These are phyloP conservation scores for Liasis olivaceus DNA, from an alignment of 2,797 vertebrate genomes.

Conservation along the genomic window DNA sequence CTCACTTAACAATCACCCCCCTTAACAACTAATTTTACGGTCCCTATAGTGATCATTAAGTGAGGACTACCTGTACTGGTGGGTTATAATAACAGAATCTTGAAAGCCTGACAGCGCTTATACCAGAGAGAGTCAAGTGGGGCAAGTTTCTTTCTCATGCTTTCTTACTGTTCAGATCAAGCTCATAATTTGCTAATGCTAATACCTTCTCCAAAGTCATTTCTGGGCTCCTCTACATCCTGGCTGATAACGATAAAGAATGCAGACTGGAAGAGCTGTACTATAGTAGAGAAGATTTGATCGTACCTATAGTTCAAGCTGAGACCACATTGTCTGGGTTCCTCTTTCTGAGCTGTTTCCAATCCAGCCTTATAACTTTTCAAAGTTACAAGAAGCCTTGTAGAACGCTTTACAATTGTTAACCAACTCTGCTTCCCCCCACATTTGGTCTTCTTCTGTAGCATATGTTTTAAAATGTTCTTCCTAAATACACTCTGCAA, in stretches of 20 bases:
- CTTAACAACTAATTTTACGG: no score
- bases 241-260: not conserved
- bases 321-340: not conserved
- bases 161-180: not conserved
- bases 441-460: not conserved
- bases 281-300: not conserved
- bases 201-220: not conserved
- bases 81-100: not conserved
- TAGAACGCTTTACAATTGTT: not conserved
- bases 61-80: no score
- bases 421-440: not conserved
- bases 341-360: not conserved
- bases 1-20: no score
- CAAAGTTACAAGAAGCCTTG: not conserved
- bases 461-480: not conserved
- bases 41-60: no score
- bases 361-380: not conserved
- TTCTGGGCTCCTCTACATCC: not conserved
- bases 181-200: not conserved
- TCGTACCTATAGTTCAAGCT: no score
- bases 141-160: not conserved
- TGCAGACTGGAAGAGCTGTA: not conserved
- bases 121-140: not conserved
- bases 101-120: not conserved
- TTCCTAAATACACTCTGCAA: not conserved